phyloP scores from a whole-genome alignment of 30 jellyfish, hydroid and myxozoan genomes.

The Phacellophora camtschatica region DNA sequence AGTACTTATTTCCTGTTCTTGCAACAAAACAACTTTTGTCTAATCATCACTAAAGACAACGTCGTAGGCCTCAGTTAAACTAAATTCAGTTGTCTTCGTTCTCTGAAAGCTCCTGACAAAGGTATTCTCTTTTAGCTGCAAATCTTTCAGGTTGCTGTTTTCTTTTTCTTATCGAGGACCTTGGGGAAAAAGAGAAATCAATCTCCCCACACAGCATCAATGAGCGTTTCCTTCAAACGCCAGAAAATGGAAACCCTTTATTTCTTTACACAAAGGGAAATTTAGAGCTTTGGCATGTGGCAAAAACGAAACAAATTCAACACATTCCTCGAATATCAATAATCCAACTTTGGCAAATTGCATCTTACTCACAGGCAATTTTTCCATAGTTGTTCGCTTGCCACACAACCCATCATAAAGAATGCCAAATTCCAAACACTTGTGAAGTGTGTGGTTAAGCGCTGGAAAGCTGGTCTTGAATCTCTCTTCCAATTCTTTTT shows the following conservation, averaged over 20 bases:
- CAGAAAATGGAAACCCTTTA: not conserved
- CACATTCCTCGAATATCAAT: constrained; percentile 24
- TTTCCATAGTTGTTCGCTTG: not conserved
- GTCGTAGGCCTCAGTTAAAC: not conserved
- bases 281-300: constrained; percentile 36
- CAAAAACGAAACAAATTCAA: constrained; percentile 7
- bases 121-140: not conserved
- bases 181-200: not conserved
- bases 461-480: constrained; percentile 16
- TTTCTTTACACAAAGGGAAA: constrained; percentile 34
- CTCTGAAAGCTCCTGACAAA: constrained; percentile 15
- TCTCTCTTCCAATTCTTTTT: not conserved
- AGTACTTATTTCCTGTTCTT: constrained; percentile 14
- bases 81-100: not conserved
- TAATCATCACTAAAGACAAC: not conserved
- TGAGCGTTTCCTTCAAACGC: constrained; percentile 10
- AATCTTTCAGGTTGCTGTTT: not conserved
- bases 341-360: constrained; percentile 20
- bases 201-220: constrained; percentile 40
- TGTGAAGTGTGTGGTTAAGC: constrained; percentile 13
- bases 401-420: constrained; percentile 21
- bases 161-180: not conserved
- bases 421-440: constrained; percentile 28
- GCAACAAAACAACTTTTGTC: not conserved
- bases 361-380: constrained; percentile 1